Evolutionary conservation across 2,113 vertebrate species (phyloP).

Genomic region (Gobius niger): DNA sequence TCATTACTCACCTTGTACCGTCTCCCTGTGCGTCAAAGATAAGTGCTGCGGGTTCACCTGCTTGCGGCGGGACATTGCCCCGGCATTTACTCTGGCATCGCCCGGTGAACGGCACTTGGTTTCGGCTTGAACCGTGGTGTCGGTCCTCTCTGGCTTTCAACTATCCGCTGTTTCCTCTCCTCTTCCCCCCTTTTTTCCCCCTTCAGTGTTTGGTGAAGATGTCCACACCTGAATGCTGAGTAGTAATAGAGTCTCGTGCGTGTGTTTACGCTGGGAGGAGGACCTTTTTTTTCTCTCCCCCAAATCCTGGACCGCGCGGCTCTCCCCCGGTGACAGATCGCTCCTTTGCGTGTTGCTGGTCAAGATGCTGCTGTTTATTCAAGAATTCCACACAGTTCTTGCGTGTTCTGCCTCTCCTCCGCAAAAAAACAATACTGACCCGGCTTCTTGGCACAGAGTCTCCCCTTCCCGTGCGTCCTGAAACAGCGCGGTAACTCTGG

Average conservation of each 20-base stretch:
- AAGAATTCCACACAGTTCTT: constrained; percentile 66
- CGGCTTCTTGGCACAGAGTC: constrained; percentile 75
- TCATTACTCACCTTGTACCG: constrained; percentile 87
- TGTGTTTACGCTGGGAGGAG: not conserved
- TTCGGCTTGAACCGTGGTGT: constrained; percentile 81
- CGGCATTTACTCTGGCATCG: constrained; percentile 99
- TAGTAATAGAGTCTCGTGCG: not conserved
- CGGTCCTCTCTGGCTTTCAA: constrained; percentile 62
- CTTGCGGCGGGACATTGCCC: constrained; percentile 99
- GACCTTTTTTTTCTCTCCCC: constrained; percentile 1
- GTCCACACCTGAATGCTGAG: not conserved
- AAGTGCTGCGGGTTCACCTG: constrained; percentile 99
- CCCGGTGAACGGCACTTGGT: constrained; percentile 91
- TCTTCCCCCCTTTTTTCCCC: constrained; percentile 7
- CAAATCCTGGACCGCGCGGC: constrained; percentile 58
- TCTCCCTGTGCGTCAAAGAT: constrained; percentile 91
- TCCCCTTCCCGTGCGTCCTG: constrained; percentile 72
- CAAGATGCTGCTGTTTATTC: constrained; percentile 42
- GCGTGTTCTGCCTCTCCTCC: constrained; percentile 35
- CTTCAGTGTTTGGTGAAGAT: constrained; percentile 37
- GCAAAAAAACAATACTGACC: constrained; percentile 49
- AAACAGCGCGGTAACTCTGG: constrained; percentile 77
- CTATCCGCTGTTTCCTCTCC: constrained; percentile 50
- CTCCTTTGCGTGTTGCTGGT: constrained; percentile 49
- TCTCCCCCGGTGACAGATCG: constrained; percentile 57